phyloP scores from a whole-genome alignment of 2,113 vertebrate species.

The Syngnathus typhle region DNA sequence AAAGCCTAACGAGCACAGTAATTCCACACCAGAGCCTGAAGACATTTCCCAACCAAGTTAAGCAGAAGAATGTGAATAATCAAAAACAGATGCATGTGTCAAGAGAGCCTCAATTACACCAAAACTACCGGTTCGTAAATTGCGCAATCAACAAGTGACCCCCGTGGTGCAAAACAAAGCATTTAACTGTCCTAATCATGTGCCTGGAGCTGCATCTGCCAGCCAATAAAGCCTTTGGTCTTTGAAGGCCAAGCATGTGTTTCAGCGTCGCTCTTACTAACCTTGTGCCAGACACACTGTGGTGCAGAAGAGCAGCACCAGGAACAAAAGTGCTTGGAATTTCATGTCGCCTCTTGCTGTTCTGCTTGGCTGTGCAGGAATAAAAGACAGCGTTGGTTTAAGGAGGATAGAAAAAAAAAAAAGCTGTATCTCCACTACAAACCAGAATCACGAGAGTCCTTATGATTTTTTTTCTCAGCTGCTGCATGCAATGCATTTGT shows the following conservation, averaged over 20 bases:
- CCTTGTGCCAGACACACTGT: conserved; percentile 68
- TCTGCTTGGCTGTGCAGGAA: conserved; percentile 29
- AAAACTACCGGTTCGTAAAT: background rate
- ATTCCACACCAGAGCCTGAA: background rate
- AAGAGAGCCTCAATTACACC: background rate
- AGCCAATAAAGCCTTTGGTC: background rate
- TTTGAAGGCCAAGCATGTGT: background rate
- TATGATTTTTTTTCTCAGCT: background rate
- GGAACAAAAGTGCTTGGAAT: conserved; percentile 46
- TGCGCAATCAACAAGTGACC: background rate
- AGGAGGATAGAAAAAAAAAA: background rate
- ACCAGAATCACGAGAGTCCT: background rate
- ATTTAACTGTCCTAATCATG: background rate
- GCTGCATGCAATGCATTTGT: background rate
- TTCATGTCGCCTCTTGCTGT: conserved; percentile 58
- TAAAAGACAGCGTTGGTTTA: conserved; percentile 1
- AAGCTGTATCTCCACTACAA: background rate
- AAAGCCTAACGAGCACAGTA: background rate
- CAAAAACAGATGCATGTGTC: conserved; percentile 11
- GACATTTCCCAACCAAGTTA: background rate
- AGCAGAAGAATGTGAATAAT: conserved; percentile 17
- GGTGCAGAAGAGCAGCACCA: conserved; percentile 65
- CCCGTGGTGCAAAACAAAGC: background rate
- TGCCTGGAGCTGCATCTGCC: background rate
- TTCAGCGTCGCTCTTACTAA: conserved; percentile 19